Evolutionary conservation across 2,113 vertebrate species (phyloP), one percentile per base, ranked within the genome.

Genomic region (Cottus gobio): DNA sequence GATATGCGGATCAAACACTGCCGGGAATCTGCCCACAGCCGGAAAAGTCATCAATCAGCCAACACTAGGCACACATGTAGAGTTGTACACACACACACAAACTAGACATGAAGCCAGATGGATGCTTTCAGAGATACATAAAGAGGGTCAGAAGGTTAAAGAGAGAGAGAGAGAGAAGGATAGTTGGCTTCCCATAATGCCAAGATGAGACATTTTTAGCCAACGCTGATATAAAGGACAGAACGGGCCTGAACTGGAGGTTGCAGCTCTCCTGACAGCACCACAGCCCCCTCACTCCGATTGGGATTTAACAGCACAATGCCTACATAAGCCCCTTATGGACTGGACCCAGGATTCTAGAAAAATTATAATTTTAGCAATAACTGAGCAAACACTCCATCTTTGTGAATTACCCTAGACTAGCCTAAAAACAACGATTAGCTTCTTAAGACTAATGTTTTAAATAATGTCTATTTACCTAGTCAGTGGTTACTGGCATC

Each of bases 1-100:
- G 87, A 94, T 92, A 92, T 60, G 58, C 28, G 87, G 92, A 94
- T 92, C 93, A 94, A 94, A 93, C 85, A 22, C 81, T 89, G 84
- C 79, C 75, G 82, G 90, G 90, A 94, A 92, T 91, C 60, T 81
- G 90, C 83, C 85, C 87, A 87, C 75, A 78, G 82, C 93, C 71
- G 86, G 91, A 90, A 86, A 92, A 89, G 85, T 88, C 92, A 90
- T 92, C 89, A 92, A 86, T 94, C 91, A 91, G 79, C 83, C 80
- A 80, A 87, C 87, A 85, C 80, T 50, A 73, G 57, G 84, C 73
- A 76, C 71, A 77, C 66, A 46, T 39, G 77, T 42, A 31, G n/a
- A 71, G 63, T 18, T 54, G n/a, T 48, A 63, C 58, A 11, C 42
- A 61, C 63, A 52, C 44, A 37, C 57, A 31, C 11, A 65, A 15